These are phyloP conservation scores for Beris chalybata DNA, from an alignment of 2,888 invertebrate species.

Conservation along the genomic window DNA sequence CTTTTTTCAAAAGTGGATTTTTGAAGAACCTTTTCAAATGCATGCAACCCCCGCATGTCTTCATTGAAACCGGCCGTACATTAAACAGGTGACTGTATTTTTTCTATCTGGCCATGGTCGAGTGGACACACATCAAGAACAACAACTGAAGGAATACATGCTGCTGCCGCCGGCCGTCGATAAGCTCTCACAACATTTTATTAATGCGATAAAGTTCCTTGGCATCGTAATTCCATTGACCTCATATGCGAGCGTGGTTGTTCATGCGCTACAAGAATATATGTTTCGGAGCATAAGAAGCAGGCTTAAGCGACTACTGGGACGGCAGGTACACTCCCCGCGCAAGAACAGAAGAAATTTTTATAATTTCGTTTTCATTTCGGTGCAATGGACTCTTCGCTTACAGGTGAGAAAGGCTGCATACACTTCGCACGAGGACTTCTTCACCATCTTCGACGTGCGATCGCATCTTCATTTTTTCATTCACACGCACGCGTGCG, in stretches of 20 bases:
- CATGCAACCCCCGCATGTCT: no score
- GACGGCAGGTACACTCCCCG: not conserved
- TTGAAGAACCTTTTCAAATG: no score
- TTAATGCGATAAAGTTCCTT: slow-evolving; percentile 27
- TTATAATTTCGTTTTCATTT: slow-evolving; percentile 29
- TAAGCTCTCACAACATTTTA: not conserved
- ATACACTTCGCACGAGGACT: not conserved
- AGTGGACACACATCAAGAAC: slow-evolving; percentile 27
- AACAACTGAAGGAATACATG: not conserved
- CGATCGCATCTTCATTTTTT: no score
- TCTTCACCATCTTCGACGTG: no score
- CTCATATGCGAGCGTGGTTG: slow-evolving; percentile 10
- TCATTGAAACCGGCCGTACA: no score
- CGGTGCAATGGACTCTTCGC: slow-evolving; percentile 16
- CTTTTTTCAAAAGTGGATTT: no score
- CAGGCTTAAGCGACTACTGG: not conserved
- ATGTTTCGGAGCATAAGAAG: not conserved
- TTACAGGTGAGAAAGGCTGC: slow-evolving; percentile 15
- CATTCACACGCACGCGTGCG: no score
- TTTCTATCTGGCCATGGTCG: not conserved
- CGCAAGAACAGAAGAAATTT: slow-evolving; percentile 5
- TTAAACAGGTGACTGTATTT: no score
- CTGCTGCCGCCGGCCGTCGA: not conserved
- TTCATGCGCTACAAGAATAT: not conserved
- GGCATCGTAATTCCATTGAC: slow-evolving; percentile 28